These are phyloP conservation scores for Parthenolecanium corni DNA, from an alignment of 2,888 invertebrate genomes.

Conservation along the genomic window DNA sequence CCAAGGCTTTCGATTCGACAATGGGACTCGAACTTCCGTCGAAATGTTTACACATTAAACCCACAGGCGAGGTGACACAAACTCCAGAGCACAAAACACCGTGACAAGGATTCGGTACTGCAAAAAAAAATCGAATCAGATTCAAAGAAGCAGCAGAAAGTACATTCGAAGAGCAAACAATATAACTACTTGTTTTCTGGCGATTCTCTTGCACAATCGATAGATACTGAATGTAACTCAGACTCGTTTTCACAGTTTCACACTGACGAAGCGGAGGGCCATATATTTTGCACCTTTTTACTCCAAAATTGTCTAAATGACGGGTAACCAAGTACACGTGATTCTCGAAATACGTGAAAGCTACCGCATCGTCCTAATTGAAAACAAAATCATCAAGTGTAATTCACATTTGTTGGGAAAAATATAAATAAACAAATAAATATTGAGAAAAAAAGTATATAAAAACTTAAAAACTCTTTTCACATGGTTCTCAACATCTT, in stretches of 20 bases:
- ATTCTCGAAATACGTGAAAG: constrained; percentile 49
- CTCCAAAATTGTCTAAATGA: constrained; percentile 39
- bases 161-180: too few species aligned
- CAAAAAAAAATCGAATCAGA: not conserved
- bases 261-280: constrained; percentile 37
- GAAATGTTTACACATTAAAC: not conserved
- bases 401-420: too few species aligned
- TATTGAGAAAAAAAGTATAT: too few species aligned
- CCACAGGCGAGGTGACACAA: not conserved
- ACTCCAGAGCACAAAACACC: not conserved
- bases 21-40: not conserved
- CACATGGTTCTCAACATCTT: too few species aligned
- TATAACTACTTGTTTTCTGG: constrained; percentile 1
- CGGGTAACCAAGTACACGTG: constrained; percentile 55
- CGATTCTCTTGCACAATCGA: constrained; percentile 37
- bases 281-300: constrained; percentile 50
- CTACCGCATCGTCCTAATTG: not conserved
- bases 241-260: constrained; percentile 37
- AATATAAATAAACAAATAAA: too few species aligned
- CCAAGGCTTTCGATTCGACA: too few species aligned
- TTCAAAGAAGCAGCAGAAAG: not conserved
- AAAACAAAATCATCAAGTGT: not conserved
- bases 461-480: too few species aligned
- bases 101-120: not conserved
- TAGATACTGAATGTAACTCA: constrained; percentile 43